phyloP scores from a whole-genome alignment of 2,113 vertebrate species.

The Vicugna pacos region DNA sequence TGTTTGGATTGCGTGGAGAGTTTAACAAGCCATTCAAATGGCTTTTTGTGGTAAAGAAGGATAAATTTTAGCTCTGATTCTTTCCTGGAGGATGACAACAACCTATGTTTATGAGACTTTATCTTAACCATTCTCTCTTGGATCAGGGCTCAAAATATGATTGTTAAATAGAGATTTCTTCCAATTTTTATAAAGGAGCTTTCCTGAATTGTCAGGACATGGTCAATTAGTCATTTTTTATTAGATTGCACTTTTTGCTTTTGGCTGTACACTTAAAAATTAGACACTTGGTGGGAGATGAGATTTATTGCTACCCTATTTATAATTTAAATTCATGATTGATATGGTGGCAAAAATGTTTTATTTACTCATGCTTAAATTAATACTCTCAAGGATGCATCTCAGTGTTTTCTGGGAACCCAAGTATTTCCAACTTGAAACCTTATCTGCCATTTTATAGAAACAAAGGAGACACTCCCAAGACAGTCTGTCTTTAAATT shows the following conservation, averaged over 20 bases:
- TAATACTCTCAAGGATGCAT: background rate
- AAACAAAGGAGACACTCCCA: background rate
- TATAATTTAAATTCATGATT: background rate
- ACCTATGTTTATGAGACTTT: slow-evolving; percentile 35
- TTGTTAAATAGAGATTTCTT: slow-evolving; percentile 28
- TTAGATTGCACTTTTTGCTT: slow-evolving; percentile 29
- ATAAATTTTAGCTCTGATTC: slow-evolving; percentile 23
- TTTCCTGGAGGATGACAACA: background rate
- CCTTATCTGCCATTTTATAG: background rate
- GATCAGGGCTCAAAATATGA: background rate
- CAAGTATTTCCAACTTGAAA: background rate
- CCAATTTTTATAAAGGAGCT: slow-evolving; percentile 36
- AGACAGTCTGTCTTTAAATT: slow-evolving; percentile 29
- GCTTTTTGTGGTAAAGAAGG: slow-evolving; percentile 38
- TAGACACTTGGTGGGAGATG: background rate
- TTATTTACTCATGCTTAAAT: slow-evolving; percentile 5
- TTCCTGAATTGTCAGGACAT: background rate
- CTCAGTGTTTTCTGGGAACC: slow-evolving; percentile 44
- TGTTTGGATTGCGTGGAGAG: background rate
- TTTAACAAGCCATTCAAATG: background rate
- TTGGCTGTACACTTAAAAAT: background rate
- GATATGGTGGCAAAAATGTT: background rate
- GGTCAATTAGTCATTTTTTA: background rate
- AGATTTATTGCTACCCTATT: slow-evolving; percentile 8
- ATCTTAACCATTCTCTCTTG: background rate